Evolutionary conservation across 2,113 vertebrate genomes (phyloP), one percentile per base, ranked within the genome.

Genomic region (Erythrocercus mccallii): DNA sequence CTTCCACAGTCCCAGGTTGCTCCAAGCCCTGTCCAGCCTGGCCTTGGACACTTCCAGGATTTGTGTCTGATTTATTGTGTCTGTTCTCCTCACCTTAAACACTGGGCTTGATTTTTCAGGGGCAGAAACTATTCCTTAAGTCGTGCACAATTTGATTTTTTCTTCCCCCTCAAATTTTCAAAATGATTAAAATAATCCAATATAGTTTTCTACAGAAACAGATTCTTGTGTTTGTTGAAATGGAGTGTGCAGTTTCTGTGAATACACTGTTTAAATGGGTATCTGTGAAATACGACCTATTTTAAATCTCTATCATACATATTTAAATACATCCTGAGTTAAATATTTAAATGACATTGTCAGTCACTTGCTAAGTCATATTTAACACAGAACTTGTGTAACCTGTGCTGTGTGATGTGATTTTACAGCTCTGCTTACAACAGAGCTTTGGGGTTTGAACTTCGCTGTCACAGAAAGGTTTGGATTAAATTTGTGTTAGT

Each of bases 91-190:
- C 4, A 3, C 15, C 33, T 76, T 40, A 45, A 61, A 31, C 0
- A 0, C 0, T 28, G 7, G 37, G 12, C 23, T 72, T 60, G 21
- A 14, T 57, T 71, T 88, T 68, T 33, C 38, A 50, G n/a, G 19
- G 19, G 10, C 15, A 58, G 30, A 77, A 83, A 11, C 7, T 24
- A 2, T 66, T 58, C 38, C 18, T n/a, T 24, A 72, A 56, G 33
- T 19, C 33, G 15, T 58, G 8, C 5, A 15, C 22, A 4, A 1
- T 53, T 69, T 44, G 31, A 24, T 25, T 38, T 19, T 22, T 6
- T 5, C 0, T 3, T 3, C 3, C 4, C 2, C 3, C 3, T 6
- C 0, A 1, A 6, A 15, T 77, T 74, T 37, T 31, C 15, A 23
- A 27, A 61, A 11, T 25, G 0, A 31, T 78, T 42, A 66, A 27